Evolutionary conservation across 2,888 invertebrate genomes (phyloP).

Genomic region (Abrostola triplasia): DNA sequence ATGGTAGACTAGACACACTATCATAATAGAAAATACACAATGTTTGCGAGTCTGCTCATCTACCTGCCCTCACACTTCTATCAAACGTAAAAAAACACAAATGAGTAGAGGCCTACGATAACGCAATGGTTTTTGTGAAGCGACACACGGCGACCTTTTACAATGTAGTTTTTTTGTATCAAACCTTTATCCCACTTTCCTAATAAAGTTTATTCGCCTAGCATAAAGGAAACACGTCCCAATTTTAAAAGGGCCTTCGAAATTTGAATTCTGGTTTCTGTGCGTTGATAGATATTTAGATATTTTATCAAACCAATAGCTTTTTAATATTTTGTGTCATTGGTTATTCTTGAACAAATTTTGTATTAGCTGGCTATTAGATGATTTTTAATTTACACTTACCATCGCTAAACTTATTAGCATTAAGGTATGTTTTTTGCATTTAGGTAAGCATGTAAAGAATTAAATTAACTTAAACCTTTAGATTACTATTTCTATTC

Average conservation of each 20-base stretch:
- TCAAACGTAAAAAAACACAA: conserved; percentile 80
- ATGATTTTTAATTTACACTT: background rate
- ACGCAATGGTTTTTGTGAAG: conserved; percentile 82
- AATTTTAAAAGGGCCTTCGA: conserved; percentile 40
- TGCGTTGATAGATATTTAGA: conserved; percentile 7
- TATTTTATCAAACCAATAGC: conserved; percentile 7
- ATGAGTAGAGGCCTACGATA: conserved; percentile 80
- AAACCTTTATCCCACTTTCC: conserved; percentile 83
- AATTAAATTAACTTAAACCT: background rate
- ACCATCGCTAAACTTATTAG: too few species aligned
- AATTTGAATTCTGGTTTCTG: conserved; percentile 54
- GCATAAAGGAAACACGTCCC: conserved; percentile 60
- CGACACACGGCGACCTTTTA: conserved; percentile 84
- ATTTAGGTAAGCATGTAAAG: background rate
- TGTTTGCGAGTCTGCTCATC: conserved; percentile 79
- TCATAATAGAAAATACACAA: conserved; percentile 56
- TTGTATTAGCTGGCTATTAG: background rate
- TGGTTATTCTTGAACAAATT: background rate
- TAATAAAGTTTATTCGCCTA: conserved; percentile 86
- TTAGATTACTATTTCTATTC: too few species aligned
- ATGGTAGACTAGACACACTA: background rate
- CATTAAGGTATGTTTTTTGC: too few species aligned
- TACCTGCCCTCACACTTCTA: conserved; percentile 82
- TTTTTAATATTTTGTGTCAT: background rate
- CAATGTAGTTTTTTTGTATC: conserved; percentile 80